phyloP scores from a whole-genome alignment of 2,888 invertebrate species.

The Amphipoea lucens region DNA sequence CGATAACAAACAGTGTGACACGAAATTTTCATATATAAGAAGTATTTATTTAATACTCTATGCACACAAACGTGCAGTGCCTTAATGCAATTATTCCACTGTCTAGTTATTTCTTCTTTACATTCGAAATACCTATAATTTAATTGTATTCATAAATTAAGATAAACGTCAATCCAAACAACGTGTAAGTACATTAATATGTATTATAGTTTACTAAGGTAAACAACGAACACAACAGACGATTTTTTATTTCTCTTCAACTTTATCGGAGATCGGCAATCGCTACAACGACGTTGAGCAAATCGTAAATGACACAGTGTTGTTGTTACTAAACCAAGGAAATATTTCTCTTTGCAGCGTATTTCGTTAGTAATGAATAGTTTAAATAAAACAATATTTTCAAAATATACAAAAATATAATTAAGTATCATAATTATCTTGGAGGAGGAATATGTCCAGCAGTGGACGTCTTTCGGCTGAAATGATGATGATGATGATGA shows the following conservation, averaged over 20 bases:
- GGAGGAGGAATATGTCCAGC: background rate
- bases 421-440: conserved; percentile 6
- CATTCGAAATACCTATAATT: background rate
- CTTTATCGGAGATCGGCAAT: background rate
- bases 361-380: background rate
- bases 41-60: too few relatives aligned
- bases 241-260: background rate
- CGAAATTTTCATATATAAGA: too few relatives aligned
- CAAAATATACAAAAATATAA: conserved; percentile 42
- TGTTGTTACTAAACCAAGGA: background rate
- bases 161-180: background rate
- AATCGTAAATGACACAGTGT: background rate
- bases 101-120: background rate
- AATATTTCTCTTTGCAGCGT: background rate
- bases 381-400: conserved; percentile 25
- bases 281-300: too few relatives aligned
- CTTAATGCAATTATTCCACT: background rate
- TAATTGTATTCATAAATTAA: background rate
- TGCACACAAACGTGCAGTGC: too few relatives aligned
- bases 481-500: background rate
- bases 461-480: background rate
- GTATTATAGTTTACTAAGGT: background rate
- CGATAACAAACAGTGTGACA: too few relatives aligned
- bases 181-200: background rate
- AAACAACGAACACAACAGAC: background rate